Percentiles rank a stretch among this genome's conserved stretches.
Evolutionary conservation across 2,113 vertebrate species (phyloP).

Genomic region (Marmota flaviventris): DNA sequence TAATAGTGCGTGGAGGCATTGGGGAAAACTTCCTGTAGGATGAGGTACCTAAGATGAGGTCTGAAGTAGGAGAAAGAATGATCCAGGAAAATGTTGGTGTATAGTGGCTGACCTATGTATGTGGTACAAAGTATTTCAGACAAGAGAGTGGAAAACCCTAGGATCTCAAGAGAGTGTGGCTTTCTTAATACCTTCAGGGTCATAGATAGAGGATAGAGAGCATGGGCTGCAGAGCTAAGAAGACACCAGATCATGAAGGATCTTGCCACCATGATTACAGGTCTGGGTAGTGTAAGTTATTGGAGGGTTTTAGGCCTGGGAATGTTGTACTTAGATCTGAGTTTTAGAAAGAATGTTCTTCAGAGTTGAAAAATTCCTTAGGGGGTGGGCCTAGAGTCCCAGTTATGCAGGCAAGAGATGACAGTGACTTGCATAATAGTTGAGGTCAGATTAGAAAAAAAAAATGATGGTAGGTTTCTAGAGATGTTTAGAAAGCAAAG

Average conservation of each 20-base stretch:
- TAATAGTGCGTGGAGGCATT: not conserved
- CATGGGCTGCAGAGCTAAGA: not conserved
- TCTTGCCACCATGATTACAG: not conserved
- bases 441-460: not conserved
- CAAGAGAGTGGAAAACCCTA: not conserved
- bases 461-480: not conserved
- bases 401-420: not conserved
- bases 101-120: not conserved
- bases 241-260: not conserved
- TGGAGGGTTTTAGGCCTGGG: not conserved
- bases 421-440: not conserved
- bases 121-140: not conserved
- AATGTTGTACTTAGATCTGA: not conserved
- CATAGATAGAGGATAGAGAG: not conserved
- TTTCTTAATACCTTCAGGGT: not conserved
- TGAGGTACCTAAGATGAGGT: not conserved
- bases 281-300: not conserved
- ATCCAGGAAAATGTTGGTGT: not conserved
- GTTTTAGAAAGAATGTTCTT: not conserved
- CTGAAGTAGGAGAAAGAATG: not conserved
- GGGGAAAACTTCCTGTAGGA: not conserved
- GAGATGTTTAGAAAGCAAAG: conserved; percentile 4
- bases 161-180: not conserved
- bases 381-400: not conserved
- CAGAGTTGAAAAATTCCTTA: not conserved